Base-by-base conservation (phyloP, 2,888 invertebrate species). In the Drosophila multiciliata region DNA sequence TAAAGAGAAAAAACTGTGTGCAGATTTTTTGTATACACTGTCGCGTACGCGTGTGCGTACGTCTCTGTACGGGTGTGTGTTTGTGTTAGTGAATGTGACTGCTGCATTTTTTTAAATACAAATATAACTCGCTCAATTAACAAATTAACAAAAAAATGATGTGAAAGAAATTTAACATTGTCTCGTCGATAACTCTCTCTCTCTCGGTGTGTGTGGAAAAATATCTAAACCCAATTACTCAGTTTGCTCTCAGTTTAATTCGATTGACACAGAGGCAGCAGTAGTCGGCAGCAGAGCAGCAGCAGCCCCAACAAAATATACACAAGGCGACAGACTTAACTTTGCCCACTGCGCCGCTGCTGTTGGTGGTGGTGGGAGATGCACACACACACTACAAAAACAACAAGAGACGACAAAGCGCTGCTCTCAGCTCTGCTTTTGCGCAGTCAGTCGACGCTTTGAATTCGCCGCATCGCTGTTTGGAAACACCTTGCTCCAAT, bases 221-320 rank as follows among this genome's bases (percentile, higher is more conserved):
- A 83, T 90, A 89, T 91, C 90, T 90, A 91, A 91, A 89, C 90
- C 90, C 85, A 91, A 88, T 91, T 91, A 82, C 84, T 89, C 86
- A 86, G 81, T 81, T 84, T 83, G 81, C 89, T 88, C 83, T 89
- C 89, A 85, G 81, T 88, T 83, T 85, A 85, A 89, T 89, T 89
- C 83, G 83, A 87, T 82, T 90, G 85, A 84, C 84, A 81, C 84
- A 84, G 81, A 79, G 85, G 82, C 77, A 78, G 26, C 54, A 55
- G 82, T 76, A 78, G 26, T 38, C 17, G 73, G 79, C 78, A 62
- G 72, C 71, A 75, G 66, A 73, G 87, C 48, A 55, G 73, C 66
- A 71, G 66, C 78, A 78, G 78, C 75, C 75, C 75, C 69, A 81
- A 75, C 79, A 69, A 57, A 63, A 73, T 57, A 68, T 63, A 64